Percentiles rank a stretch among this genome's conserved stretches.
Evolutionary conservation across 2,888 invertebrate species (phyloP).

Genomic region (Aethes cnicana): DNA sequence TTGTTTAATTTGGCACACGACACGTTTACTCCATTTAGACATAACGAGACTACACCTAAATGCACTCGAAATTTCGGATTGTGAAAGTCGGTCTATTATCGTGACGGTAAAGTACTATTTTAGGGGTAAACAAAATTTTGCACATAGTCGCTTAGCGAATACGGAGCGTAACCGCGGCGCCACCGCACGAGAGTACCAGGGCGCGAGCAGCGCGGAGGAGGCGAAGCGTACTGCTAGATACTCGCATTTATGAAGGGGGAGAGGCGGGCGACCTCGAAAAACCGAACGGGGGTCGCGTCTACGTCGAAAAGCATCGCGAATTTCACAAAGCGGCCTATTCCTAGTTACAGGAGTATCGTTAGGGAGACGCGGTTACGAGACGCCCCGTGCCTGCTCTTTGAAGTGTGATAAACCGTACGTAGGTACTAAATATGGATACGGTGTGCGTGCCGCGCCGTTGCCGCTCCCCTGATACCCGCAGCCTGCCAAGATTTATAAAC

Average conservation of each 20-base stretch:
- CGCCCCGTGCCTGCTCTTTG: slow-evolving; percentile 67
- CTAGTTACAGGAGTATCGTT: slow-evolving; percentile 63
- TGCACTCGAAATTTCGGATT: no score
- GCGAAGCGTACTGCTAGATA: slow-evolving; percentile 43
- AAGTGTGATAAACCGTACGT: slow-evolving; percentile 75
- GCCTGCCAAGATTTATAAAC: slow-evolving; percentile 52
- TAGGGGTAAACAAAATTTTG: no score
- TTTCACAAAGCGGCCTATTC: slow-evolving; percentile 74
- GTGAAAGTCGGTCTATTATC: no score
- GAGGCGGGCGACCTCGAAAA: slow-evolving; percentile 73
- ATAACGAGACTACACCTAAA: no score
- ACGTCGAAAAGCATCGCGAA: slow-evolving; percentile 72
- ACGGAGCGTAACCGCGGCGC: slow-evolving; percentile 62
- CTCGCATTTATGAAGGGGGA: slow-evolving; percentile 44
- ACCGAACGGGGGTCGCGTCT: slow-evolving; percentile 69
- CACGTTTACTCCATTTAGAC: no score
- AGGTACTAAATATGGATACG: slow-evolving; percentile 61
- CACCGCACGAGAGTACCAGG: slow-evolving; percentile 48
- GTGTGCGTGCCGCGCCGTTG: slow-evolving; percentile 52
- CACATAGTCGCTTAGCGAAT: slow-evolving; percentile 41
- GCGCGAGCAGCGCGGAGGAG: slow-evolving; percentile 41
- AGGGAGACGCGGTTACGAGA: slow-evolving; percentile 68
- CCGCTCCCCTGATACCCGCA: slow-evolving; percentile 46
- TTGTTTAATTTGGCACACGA: no score
- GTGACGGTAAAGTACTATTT: no score